Conservation (phyloP, 2,113 vertebrate species). For the Periophthalmus modestus region DNA sequence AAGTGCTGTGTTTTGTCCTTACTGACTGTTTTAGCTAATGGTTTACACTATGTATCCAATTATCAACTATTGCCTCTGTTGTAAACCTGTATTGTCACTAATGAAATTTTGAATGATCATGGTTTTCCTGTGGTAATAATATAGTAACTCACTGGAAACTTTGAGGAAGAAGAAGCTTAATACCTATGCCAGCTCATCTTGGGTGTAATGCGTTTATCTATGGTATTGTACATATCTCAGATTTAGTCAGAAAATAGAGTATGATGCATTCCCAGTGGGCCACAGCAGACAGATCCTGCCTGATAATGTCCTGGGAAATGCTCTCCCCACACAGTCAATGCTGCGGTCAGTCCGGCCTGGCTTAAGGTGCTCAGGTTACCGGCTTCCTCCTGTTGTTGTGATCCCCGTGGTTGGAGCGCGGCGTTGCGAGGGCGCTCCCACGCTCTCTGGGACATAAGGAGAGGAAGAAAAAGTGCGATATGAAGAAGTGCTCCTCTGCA, state of each 20-base stretch:
- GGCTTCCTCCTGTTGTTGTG: constrained; percentile 79
- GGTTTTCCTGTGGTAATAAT: background rate
- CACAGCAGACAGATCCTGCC: background rate
- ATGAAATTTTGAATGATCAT: background rate
- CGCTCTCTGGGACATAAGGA: constrained; percentile 67
- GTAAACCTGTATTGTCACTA: background rate
- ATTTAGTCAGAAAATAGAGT: background rate
- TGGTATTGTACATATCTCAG: background rate
- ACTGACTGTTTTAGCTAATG: background rate
- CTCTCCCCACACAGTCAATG: background rate
- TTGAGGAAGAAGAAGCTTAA: background rate
- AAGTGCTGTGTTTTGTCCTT: background rate
- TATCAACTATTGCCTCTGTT: background rate
- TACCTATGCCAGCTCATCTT: background rate
- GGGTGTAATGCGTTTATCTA: background rate
- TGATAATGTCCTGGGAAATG: constrained; percentile 10
- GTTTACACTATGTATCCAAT: background rate
- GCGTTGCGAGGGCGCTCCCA: constrained; percentile 66
- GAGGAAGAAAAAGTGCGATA: constrained; percentile 73
- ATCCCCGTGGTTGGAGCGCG: constrained; percentile 69
- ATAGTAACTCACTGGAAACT: background rate
- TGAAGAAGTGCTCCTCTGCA: constrained; percentile 36
- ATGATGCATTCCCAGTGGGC: background rate
- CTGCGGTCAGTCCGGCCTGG: constrained; percentile 18
- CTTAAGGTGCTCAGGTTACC: constrained; percentile 72